phyloP scores from a whole-genome alignment of 2,113 vertebrate genomes.

The Platichthys stellatus region DNA sequence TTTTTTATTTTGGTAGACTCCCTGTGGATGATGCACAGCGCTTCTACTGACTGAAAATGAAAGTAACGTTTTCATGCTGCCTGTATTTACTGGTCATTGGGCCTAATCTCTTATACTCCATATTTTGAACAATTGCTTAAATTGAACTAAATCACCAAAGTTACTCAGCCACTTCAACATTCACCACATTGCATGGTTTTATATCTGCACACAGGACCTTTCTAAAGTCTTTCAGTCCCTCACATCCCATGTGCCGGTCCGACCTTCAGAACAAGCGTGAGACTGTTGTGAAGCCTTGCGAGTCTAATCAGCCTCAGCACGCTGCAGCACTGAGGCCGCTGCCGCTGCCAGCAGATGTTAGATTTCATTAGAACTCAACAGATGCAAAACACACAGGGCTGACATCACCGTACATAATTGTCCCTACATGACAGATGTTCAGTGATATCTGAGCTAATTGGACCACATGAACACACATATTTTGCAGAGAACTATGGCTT shows the following conservation, averaged over 20 bases:
- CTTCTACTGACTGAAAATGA: too few relatives aligned
- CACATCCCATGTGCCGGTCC: neutral
- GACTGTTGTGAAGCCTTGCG: slow-evolving; percentile 1
- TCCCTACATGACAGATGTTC: slow-evolving; percentile 67
- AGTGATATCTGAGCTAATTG: slow-evolving; percentile 64
- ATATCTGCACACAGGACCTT: neutral
- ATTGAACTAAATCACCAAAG: neutral
- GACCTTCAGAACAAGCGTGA: slow-evolving; percentile 26
- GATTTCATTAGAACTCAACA: slow-evolving; percentile 56
- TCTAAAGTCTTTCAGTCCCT: neutral
- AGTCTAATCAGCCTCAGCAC: slow-evolving; percentile 14
- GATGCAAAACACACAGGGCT: slow-evolving; percentile 59
- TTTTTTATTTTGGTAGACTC: too few relatives aligned
- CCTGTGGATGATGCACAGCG: too few relatives aligned
- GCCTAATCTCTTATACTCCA: neutral
- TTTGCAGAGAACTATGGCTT: neutral
- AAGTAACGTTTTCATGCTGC: neutral
- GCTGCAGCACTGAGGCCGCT: slow-evolving; percentile 18
- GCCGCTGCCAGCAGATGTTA: slow-evolving; percentile 67
- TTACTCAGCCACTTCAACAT: too few relatives aligned
- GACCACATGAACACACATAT: slow-evolving; percentile 41
- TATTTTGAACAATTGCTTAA: neutral
- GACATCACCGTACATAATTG: slow-evolving; percentile 57
- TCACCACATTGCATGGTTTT: neutral
- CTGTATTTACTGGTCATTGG: neutral